Evolutionary conservation across 2,888 invertebrate genomes (phyloP), one percentile per base, ranked within the genome.

Genomic region (Polydrusus cervinus): DNA sequence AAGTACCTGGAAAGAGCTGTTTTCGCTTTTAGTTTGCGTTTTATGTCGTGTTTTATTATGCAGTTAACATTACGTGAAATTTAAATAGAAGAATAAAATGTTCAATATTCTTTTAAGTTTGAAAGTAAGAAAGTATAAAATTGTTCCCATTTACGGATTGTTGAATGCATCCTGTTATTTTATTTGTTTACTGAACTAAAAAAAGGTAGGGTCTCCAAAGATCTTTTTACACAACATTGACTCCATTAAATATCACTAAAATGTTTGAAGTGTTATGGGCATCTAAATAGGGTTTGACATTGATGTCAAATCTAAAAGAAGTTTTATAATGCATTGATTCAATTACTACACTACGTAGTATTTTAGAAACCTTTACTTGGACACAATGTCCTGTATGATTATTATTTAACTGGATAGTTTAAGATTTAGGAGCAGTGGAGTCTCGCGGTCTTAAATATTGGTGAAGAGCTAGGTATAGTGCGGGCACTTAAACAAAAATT

Each of bases 101-200:
- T 16, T 47, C 8, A 47, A 13, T 43, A n/a, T 43, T 43, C 5
- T 34, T 34, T 34, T 34, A 6, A 34, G 8, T 34, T 34, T 34
- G 9, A n/a, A 34, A 43, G 13, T n/a, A 11, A 13, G n/a, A 13
- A 43, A 43, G 43, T n/a, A 43, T 43, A 3, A 43, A 43, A 43
- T 43, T n/a, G 43, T 13, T 13, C n/a, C 7, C 10, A 1, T 13
- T 43, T 6, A 11, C n/a, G 43, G 5, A 43, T 43, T 43, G 43
- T n/a, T n/a, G n/a, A 43, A 43, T 43, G n/a, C n/a, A 43, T 43
- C 43, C n/a, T n/a, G 43, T 43, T 43, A n/a, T 43, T n/a, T 43
- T 43, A n/a, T 43, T 9, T 43, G 43, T 43, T 13, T 5, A 13
- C 43, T 43, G n/a, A 13, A 43, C 13, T n/a, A 43, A 43, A 43